Evolutionary conservation across 2,888 invertebrate genomes (phyloP).

Genomic region (Drosophila pseudotalamancana): DNA sequence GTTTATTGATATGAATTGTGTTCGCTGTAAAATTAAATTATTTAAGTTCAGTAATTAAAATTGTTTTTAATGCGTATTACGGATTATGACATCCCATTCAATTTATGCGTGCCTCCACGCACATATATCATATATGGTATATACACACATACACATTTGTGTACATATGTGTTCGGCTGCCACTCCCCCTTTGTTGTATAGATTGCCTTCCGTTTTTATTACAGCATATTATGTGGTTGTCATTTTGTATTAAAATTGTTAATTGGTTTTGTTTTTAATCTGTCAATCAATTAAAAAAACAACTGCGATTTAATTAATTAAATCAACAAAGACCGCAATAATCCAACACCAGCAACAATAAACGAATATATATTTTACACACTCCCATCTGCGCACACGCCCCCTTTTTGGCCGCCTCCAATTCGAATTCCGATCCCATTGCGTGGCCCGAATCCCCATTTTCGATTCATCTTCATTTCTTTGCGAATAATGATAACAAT

Average conservation of each 20-base stretch:
- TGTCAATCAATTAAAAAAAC: conserved; percentile 82
- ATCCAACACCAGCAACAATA: conserved; percentile 68
- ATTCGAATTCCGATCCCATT: conserved; percentile 1
- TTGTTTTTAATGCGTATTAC: conserved; percentile 72
- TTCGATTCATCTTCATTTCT: conserved; percentile 20
- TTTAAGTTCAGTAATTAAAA: conserved; percentile 77
- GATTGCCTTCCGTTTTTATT: conserved; percentile 63
- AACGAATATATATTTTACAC: conserved; percentile 27
- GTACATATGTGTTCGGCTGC: conserved; percentile 23
- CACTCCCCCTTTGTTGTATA: conserved; percentile 5
- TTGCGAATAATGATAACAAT: conserved; percentile 54
- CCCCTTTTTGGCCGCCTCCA: neutral
- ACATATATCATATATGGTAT: neutral
- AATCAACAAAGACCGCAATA: conserved; percentile 79
- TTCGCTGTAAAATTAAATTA: conserved; percentile 13
- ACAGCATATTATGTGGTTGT: conserved; percentile 81
- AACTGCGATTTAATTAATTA: conserved; percentile 81
- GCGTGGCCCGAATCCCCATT: no score
- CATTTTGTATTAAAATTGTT: conserved; percentile 82
- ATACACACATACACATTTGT: conserved; percentile 13
- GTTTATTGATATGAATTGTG: conserved; percentile 8
- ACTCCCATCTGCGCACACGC: neutral
- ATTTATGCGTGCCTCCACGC: neutral
- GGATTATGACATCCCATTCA: conserved; percentile 78
- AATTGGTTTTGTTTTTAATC: conserved; percentile 82